Base-by-base conservation (phyloP, 2,113 vertebrate species). In the Trematomus loennbergii region DNA sequence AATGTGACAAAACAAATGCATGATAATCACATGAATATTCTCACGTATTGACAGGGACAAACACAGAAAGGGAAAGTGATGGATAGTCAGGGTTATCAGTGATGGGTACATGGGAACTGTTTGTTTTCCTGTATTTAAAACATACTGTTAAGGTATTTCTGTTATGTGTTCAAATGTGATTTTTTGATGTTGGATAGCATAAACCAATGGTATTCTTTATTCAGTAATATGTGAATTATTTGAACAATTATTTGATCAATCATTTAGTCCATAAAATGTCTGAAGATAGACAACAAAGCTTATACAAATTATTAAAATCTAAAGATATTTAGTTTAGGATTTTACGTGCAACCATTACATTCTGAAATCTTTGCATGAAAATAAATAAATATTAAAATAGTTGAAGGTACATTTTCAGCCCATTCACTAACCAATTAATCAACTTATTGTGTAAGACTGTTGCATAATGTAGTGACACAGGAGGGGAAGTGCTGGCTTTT, bases 11-110 rank as follows among this genome's bases (percentile, higher is more conserved):
- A 60, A 36, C 20, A 77, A 79, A 85, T 53, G 77, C 72, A 46
- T 83, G 65, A 45, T 49, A 69, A 71, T 58, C 16, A 50, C 43
- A 49, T 68, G 33, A 77, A 33, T 9, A 55, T 50, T 16, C 48
- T 83, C 62, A 69, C 71, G 55, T 70, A 59, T 20, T 71, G 63
- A 87, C 66, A 63, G 55, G 59, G 63, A 71, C 12, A 64, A 81
- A 79, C 9, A 82, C 9, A 53, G 36, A 63, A n/a, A 50, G 59
- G 67, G 18, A 61, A 53, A 69, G 75, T 83, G 70, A 62, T 18
- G 43, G 20, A 60, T 11, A 53, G 59, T 62, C 0, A 49, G 53
- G 43, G 57, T 55, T 17, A 50, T 45, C 58, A 87, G 59, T 52
- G n/a, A 82, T 5, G 5, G 36, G 36, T 40, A 40, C 36, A 40